These are phyloP conservation scores for Plemyria rubiginata DNA, from an alignment of 2,888 invertebrate species.

Conservation along the genomic window DNA sequence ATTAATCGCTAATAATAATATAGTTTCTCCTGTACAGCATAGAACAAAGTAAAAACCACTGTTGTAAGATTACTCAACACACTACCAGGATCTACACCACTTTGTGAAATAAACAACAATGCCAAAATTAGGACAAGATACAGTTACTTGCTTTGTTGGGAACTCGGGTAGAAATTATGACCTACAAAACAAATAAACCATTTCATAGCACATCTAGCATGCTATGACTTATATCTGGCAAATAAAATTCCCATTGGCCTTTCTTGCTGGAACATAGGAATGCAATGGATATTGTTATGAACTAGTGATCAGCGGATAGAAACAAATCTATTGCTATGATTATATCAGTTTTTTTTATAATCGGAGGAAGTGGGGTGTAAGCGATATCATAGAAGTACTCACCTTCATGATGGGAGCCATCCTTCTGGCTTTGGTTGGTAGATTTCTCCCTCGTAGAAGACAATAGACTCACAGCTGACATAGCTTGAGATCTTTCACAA, in stretches of 20 bases:
- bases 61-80: neutral
- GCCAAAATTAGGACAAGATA: constrained; percentile 32
- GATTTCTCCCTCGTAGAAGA: constrained; percentile 82
- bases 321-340: constrained; percentile 5
- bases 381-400: constrained; percentile 41
- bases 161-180: constrained; percentile 17
- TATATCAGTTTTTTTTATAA: neutral
- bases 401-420: constrained; percentile 77
- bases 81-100: neutral
- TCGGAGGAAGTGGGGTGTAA: neutral
- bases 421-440: constrained; percentile 72
- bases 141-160: constrained; percentile 37
- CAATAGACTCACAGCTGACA: constrained; percentile 83
- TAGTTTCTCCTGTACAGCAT: neutral
- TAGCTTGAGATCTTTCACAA: constrained; percentile 76
- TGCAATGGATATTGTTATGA: constrained; percentile 6
- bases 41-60: neutral
- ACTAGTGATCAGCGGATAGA: neutral
- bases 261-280: neutral
- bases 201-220: constrained; percentile 27
- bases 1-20: too few relatives aligned
- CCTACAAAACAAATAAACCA: constrained; percentile 22
- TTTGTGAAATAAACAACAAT: constrained; percentile 14
- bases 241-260: constrained; percentile 19
- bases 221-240: constrained; percentile 26